These are phyloP conservation scores for Harmothoe impar DNA, from an alignment of 2,888 invertebrate species.

Conservation along the genomic window DNA sequence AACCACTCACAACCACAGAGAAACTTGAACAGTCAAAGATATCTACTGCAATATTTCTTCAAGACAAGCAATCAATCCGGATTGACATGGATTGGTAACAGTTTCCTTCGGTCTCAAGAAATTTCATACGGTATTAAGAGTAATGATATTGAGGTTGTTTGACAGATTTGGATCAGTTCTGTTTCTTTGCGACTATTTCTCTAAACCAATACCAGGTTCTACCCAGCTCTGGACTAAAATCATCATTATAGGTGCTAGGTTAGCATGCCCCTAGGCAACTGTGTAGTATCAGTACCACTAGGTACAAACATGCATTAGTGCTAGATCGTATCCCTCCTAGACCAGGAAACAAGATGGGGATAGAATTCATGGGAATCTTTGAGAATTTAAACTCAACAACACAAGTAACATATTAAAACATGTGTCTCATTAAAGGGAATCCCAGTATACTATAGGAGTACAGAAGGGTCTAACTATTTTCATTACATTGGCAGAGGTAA, in stretches of 20 bases:
- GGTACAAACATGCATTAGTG: neutral
- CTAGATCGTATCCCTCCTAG: neutral
- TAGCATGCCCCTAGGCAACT: neutral
- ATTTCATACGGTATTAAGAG: too few species aligned
- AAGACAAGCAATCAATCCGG: too few species aligned
- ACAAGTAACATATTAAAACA: neutral
- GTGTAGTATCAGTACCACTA: neutral
- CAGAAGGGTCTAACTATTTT: too few species aligned
- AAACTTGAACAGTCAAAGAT: too few species aligned
- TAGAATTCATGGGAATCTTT: neutral
- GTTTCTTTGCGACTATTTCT: neutral
- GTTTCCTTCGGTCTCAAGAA: too few species aligned
- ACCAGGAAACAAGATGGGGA: neutral
- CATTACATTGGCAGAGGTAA: too few species aligned
- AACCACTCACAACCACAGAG: neutral
- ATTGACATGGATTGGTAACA: too few species aligned
- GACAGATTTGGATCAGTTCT: neutral
- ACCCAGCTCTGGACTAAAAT: conserved; percentile 15
- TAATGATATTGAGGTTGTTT: too few species aligned
- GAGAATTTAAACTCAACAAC: neutral
- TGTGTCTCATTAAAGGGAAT: neutral
- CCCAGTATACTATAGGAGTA: neutral
- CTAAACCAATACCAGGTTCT: neutral
- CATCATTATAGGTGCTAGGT: neutral
- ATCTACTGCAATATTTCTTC: too few species aligned